Evolutionary conservation across 2,113 vertebrate genomes (phyloP).

Genomic region (Mobula birostris): DNA sequence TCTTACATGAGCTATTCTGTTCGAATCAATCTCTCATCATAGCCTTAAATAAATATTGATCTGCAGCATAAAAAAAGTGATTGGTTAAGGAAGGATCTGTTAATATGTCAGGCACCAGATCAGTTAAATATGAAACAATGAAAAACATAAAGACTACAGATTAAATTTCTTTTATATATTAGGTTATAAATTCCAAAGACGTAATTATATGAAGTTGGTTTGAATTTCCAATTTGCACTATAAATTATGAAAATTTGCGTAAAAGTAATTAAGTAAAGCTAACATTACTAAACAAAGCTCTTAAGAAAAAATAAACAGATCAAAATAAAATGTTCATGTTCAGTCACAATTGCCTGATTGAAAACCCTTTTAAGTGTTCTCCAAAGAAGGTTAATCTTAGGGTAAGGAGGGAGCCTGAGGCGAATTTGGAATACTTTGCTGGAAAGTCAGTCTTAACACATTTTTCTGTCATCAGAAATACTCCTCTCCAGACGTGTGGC

Average conservation of each 20-base stretch:
- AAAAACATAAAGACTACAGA: not conserved
- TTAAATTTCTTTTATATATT: not conserved
- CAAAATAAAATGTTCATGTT: not conserved
- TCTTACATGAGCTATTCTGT: not conserved
- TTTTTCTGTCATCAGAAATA: not conserved
- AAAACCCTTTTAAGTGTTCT: not conserved
- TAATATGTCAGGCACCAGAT: not conserved
- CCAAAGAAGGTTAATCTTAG: not conserved
- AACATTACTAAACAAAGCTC: not conserved
- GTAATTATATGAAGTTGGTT: not conserved
- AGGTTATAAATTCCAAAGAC: not conserved
- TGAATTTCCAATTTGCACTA: not conserved
- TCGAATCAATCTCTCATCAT: not conserved
- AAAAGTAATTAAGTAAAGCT: not conserved
- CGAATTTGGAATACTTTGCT: not conserved
- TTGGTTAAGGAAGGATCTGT: not conserved
- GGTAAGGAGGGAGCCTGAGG: not conserved
- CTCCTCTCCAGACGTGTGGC: not conserved
- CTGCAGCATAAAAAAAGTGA: not conserved
- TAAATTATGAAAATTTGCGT: not conserved
- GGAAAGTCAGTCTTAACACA: not conserved
- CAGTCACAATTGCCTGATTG: not conserved
- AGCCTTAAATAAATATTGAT: not conserved
- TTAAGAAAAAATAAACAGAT: not conserved
- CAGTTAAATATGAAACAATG: not conserved